Evolutionary conservation across 2,113 vertebrate genomes (phyloP).

Genomic region (Rhea americana): DNA sequence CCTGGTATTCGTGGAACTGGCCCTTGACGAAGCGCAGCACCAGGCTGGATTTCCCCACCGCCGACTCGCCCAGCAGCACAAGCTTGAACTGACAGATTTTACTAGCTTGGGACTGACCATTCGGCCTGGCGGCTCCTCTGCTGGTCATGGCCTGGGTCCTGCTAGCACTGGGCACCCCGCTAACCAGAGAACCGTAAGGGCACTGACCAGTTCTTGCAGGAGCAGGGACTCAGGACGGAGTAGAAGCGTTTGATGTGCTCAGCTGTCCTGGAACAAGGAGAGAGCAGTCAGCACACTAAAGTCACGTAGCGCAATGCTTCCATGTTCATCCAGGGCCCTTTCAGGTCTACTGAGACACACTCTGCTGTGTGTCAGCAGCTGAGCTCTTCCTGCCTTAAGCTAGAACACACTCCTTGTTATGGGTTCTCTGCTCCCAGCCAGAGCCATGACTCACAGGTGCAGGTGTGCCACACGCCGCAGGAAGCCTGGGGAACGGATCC

Average conservation of each 20-base stretch:
- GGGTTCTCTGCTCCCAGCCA: too few relatives aligned
- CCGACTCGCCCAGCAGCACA: conserved; percentile 80
- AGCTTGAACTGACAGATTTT: conserved; percentile 83
- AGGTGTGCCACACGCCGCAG: too few relatives aligned
- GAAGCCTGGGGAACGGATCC: too few relatives aligned
- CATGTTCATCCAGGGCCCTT: too few relatives aligned
- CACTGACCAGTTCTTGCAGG: neutral
- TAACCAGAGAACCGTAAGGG: neutral
- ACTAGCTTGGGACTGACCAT: conserved; percentile 79
- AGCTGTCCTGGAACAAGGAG: neutral
- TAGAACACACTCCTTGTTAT: too few relatives aligned
- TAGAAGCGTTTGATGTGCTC: neutral
- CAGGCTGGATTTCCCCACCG: conserved; percentile 79
- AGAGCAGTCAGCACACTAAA: neutral
- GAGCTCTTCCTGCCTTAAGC: too few relatives aligned
- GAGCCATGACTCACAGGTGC: too few relatives aligned
- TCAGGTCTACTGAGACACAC: too few relatives aligned
- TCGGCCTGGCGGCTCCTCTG: conserved; percentile 79
- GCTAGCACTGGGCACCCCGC: conserved; percentile 6
- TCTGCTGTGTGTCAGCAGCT: too few relatives aligned
- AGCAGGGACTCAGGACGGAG: neutral
- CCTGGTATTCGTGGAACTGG: conserved; percentile 82
- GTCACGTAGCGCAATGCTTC: too few relatives aligned
- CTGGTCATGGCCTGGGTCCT: conserved; percentile 75
- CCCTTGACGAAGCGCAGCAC: conserved; percentile 82